phyloP scores from a whole-genome alignment of 1,140 invertebrate genomes.

The Colletes gigas region DNA sequence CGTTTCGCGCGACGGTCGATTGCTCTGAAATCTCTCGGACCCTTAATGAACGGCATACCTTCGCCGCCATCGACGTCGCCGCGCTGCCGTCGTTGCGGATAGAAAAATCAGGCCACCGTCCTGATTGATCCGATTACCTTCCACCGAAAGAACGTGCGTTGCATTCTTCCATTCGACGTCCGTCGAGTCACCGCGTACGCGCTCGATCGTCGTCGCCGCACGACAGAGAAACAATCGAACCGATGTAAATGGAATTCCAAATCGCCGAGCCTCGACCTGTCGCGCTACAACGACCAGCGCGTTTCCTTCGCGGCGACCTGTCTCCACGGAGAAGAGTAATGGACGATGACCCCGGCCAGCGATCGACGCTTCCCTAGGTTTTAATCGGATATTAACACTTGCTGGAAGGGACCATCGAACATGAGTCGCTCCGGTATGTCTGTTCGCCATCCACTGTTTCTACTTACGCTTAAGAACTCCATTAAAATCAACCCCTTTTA shows the following conservation, averaged over 20 bases:
- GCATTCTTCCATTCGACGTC: constrained; percentile 20
- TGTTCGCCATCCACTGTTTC: too few species aligned
- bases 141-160: constrained; percentile 49
- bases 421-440: too few species aligned
- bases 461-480: too few species aligned
- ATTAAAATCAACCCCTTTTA: too few species aligned
- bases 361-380: too few species aligned
- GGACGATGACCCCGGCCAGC: too few species aligned
- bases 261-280: not conserved
- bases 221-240: constrained; percentile 8
- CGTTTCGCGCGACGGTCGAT: constrained; percentile 22
- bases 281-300: not conserved
- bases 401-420: too few species aligned
- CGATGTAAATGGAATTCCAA: constrained; percentile 18
- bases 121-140: constrained; percentile 50
- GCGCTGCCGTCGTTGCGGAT: constrained; percentile 11
- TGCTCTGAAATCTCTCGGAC: constrained; percentile 12
- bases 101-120: constrained; percentile 42
- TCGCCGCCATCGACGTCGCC: not conserved
- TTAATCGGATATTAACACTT: too few species aligned
- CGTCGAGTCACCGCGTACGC: constrained; percentile 18
- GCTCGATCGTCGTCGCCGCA: constrained; percentile 10
- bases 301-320: not conserved
- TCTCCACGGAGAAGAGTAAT: not conserved
- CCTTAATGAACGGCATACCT: constrained; percentile 41